Base-by-base conservation (phyloP, 2,113 vertebrate genomes). In the Serinus canaria region DNA sequence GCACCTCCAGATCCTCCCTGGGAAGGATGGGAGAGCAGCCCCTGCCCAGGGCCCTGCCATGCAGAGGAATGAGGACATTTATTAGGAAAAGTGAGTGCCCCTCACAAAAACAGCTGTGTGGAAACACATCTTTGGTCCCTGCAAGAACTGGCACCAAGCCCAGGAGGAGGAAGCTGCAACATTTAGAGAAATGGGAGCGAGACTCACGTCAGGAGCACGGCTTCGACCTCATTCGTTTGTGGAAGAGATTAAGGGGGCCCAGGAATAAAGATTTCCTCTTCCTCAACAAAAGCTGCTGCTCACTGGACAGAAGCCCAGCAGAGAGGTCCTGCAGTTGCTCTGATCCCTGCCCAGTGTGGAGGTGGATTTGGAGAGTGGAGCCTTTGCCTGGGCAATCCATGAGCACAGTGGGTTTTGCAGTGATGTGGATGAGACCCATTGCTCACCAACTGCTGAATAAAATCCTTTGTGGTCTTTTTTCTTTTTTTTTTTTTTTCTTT, bases 231-330 rank as follows among this genome's bases (percentile, higher is more conserved):
- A 1, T 24, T 87, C 62, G 3, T 78, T 88, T 79, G 83, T 84
- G 77, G 44, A 60, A 76, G 49, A 84, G 76, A 94, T 93, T 81
- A 95, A 84, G 95, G 67, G 75, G 27, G 35, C 79, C 76, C 39
- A 69, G 68, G 58, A 84, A 68, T 50, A 93, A 93, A 96, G 94
- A 95, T 95, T 96, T 96, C 83, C 80, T 90, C 39, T 92, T 95
- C 58, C 77, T 91, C 60, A 52, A 87, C 72, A 75, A 73, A 67
- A 77, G 73, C 74, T 74, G 60, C 62, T 87, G 44, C 80, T 93
- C 63, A 33, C 63, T 28, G 84, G 74, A 39, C 79, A 68, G 67
- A 95, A 72, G 10, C 49, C 50, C 84, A 87, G 68, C 73, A 59
- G 10, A 4, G 31, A 68, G 55, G 35, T 76, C 74, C 46, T 23